Base-by-base conservation (phyloP, 2,797 vertebrate species). In the Bradypus variegatus region DNA sequence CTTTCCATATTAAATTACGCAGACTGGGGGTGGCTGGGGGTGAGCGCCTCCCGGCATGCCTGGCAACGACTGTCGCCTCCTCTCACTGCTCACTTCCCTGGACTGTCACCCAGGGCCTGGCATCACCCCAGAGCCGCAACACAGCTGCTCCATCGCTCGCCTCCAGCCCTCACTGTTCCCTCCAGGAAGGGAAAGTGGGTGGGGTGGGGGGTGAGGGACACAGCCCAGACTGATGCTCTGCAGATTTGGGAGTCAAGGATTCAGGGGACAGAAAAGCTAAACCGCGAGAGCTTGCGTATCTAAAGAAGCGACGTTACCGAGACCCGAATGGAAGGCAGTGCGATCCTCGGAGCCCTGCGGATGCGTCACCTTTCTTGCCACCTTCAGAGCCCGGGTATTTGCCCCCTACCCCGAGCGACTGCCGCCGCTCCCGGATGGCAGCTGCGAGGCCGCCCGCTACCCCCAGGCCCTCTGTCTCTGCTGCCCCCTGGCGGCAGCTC, bases 401-500 rank as follows among this genome's bases (percentile, higher is more conserved):
- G 58, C 5, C 36, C 41, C 53, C 2, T 12, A 21, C 33, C 8
- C 53, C 2, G 12, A 21, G 29, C 8, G 5, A 11, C 1, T 16
- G 29, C n/a, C 38, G 33, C 4, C 10, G 38, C 36, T 5, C 53
- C 16, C 21, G 36, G 33, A 45, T 64, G 25, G 33, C 72, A 3
- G 8, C 6, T 0, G 7, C 55, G 53, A 36, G 23, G 9, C 27
- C 89, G 25, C 27, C 38, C 55, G 5, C 16, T 36, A 29, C 16
- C 60, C 2, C 8, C n/a, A 13, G 21, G 64, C 81, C 55, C 55
- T 9, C 45, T 23, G 91, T 85, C 85, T 94, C 91, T 95, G 88
- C 95, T 92, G 65, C 82, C 93, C 78, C 91, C 84, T 72, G 8
- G 87, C 82, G 96, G 91, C 53, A 15, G 48, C n/a, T 91, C 15